Evolutionary conservation across 2,113 vertebrate species (phyloP), one percentile per base, ranked within the genome.

Genomic region (Nycticorax nycticorax): DNA sequence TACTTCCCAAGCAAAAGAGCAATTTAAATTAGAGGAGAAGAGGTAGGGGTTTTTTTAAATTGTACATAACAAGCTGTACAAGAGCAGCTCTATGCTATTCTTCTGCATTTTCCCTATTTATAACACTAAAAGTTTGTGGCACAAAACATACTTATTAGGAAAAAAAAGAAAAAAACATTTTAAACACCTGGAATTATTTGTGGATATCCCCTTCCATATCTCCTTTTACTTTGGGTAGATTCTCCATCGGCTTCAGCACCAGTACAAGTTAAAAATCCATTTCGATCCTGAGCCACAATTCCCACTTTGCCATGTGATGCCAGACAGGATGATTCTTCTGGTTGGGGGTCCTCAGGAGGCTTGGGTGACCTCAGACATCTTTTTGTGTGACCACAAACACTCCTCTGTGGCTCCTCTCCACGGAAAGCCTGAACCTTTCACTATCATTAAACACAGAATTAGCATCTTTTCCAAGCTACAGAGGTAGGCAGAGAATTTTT

Each of bases 251-350:
- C 18, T 62, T 28, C 32, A 78, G 33, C 47, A 81, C 6, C 16
- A 48, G 6, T 18, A 41, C 12, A 71, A 24, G 3, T 33, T 59
- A 39, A 72, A 92, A 79, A 24, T 3, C 3, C 20, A 11, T 66
- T 81, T 68, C 23, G 4, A 57, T 82, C 13, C 60, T 7, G 19
- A 74, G 66, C 9, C 8, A 18, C 30, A 74, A 1, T 18, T 86
- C 27, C 52, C 35, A 79, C 33, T 73, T 68, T 43, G 57, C 10
- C 27, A 53, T 0, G 0, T 12, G 12, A 33, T 64, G 6, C 21
- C 59, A 80, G n/a, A 33, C 56, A 82, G 35, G 28, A 22, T 17
- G 3, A 10, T 19, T 75, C 47, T 50, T 45, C 18, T 63, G 22
- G 14, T 41, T 53, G 72, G 23, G 6, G 6, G 19, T 50, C 66